Percentiles rank a stretch among this genome's conserved stretches.
Conservation (phyloP, 2,888 invertebrate genomes). For the Amphiduros pacificus region DNA sequence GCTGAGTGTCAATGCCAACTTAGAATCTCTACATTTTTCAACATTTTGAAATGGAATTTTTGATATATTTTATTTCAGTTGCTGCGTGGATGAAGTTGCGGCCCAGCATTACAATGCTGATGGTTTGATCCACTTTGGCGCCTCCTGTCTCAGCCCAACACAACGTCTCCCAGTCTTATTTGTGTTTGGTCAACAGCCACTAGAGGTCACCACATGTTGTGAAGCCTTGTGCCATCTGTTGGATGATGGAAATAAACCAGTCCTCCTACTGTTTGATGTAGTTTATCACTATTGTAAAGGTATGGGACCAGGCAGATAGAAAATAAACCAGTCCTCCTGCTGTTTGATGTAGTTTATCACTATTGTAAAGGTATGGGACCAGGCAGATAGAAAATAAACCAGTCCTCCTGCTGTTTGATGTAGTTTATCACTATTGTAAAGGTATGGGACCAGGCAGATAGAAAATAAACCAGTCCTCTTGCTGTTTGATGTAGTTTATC, state of each 20-base stretch:
- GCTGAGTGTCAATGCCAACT: too few species aligned
- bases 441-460: too few species aligned
- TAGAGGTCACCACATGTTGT: constrained; percentile 62
- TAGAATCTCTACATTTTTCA: too few species aligned
- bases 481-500: constrained; percentile 59
- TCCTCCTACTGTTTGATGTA: constrained; percentile 60
- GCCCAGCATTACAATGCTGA: constrained; percentile 86
- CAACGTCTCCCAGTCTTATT: constrained; percentile 71
- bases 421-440: constrained; percentile 53
- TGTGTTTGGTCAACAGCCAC: constrained; percentile 60
- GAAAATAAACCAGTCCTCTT: constrained; percentile 46
- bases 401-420: constrained; percentile 59
- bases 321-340: constrained; percentile 46
- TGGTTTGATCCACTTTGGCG: constrained; percentile 88
- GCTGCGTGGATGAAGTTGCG: constrained; percentile 87
- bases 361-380: constrained; percentile 50
- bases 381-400: constrained; percentile 30
- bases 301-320: too few species aligned
- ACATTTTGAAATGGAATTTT: too few species aligned
- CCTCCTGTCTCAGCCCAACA: constrained; percentile 78
- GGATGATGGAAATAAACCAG: constrained; percentile 32
- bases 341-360: constrained; percentile 59
- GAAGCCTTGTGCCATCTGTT: constrained; percentile 44
- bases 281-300: constrained; percentile 49
- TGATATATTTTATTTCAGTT: constrained; percentile 65